Conservation (phyloP, 2,888 invertebrate genomes). For the Syrphus vitripennis region DNA sequence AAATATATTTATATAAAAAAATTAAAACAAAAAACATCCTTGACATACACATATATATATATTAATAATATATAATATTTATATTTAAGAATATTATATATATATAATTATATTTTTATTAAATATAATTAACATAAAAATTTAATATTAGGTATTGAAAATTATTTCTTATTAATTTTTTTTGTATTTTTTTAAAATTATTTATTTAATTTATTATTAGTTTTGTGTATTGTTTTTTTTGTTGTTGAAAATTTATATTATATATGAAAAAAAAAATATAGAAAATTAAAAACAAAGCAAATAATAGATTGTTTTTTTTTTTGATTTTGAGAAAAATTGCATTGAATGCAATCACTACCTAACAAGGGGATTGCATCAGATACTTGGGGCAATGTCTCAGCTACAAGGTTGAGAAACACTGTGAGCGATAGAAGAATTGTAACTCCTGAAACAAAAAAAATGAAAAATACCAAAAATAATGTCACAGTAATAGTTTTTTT, state of each 20-base stretch:
- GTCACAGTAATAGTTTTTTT: constrained; percentile 51
- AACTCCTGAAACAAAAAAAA: constrained; percentile 92
- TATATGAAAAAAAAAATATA: background rate
- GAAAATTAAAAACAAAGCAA: constrained; percentile 21
- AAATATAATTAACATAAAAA: constrained; percentile 48
- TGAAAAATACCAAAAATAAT: constrained; percentile 70
- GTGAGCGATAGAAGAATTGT: constrained; percentile 99
- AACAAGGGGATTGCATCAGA: constrained; percentile 99
- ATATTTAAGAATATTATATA: constrained; percentile 62
- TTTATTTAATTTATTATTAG: constrained; percentile 2
- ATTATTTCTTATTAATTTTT: constrained; percentile 28
- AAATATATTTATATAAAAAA: constrained; percentile 34
- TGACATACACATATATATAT: constrained; percentile 69
- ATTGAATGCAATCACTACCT: constrained; percentile 88
- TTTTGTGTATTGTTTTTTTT: constrained; percentile 38
- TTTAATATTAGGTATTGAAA: constrained; percentile 19
- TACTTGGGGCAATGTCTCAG: constrained; percentile 99
- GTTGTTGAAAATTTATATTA: background rate
- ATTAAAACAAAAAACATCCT: constrained; percentile 60
- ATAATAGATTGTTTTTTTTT: constrained; percentile 73
- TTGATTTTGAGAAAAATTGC: constrained; percentile 78
- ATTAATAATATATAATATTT: constrained; percentile 43
- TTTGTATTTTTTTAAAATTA: constrained; percentile 15
- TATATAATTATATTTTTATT: constrained; percentile 57
- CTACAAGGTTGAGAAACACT: constrained; percentile 99